Base-by-base conservation (phyloP, 1,140 invertebrate genomes). In the Oedothorax gibbosus region DNA sequence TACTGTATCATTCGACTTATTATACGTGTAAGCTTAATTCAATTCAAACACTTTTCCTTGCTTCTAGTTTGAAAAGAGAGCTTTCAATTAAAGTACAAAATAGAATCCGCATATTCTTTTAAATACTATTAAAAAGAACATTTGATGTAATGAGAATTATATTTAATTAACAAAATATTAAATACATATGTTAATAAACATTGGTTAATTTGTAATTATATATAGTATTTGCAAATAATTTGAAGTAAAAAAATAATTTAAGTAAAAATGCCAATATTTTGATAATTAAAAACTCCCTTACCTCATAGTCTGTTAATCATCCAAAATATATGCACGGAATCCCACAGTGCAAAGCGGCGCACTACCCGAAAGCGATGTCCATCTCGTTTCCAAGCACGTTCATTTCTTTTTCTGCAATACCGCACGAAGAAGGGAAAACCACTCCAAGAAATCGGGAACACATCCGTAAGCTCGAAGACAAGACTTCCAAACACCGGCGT, bases 391-490 rank as follows among this genome's bases (percentile, higher is more conserved):
- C 6, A 35, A 56, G 51, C 69, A 81, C 78, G 66, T 81, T 81
- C 78, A 71, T 65, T 81, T 71, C 51, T 79, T 68, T 79, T 56
- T 54, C 68, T 57, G 78, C 69, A 71, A 68, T 68, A 79, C 53
- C 50, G 75, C 62, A 49, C 76, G 50, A 35, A 60, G 54, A 75
- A 73, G 80, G 80, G 18, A 82, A 82, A 82, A 82, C 80, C 80
- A 81, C 78, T 71, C 71, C 35, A 81, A 81, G 65, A 73, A 54
- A 75, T 71, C 68, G 80, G 20, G 80, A 82, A 82, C 80, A 82
- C 68, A 82, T 82, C 80, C 80, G 80, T 82, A 82, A 64, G 68
- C 50, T 64, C 69, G 78, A 71, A 50, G 66, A 81, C 78, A 81
- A 79, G 77, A 69, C 66, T 54, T 60, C 69, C 69, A 81, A 81